Base-by-base conservation (phyloP, 2,797 vertebrate genomes). In the Neomorphus geoffroyi region DNA sequence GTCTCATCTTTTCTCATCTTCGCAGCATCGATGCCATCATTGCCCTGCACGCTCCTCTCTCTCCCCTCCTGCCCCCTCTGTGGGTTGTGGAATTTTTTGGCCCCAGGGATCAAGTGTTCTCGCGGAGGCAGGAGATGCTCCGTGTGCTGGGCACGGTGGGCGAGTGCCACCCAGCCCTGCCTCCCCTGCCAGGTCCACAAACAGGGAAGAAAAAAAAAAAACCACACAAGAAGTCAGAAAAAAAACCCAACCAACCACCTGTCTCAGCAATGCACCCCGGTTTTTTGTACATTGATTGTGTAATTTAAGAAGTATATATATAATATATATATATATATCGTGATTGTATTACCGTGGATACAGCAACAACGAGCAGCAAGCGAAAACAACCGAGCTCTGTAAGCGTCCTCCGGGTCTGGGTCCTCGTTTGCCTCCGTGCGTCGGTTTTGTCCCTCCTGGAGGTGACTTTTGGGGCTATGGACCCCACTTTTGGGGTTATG, bases 281-380 rank as follows among this genome's bases (percentile, higher is more conserved):
- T 98, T 98, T 91, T 96, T 97, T 98, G 97, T 98, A 98, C 95
- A 97, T 97, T 80, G 94, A 96, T 95, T 95, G 97, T 98, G 98
- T 98, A 98, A 98, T 98, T 98, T 98, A 98, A 96, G 96, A 98
- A 93, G 96, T 97, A 96, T 98, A 97, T 98, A 98, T 97, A 98
- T 97, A 97, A 96, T 94, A 94, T 93, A 97, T 97, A 95, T 97
- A 95, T 97, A 91, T 97, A 9, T 97, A 51, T 96, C 75, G 97
- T 98, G 97, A 98, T 93, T 96, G 97, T 96, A 96, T 95, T 80
- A 87, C 94, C 78, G 92, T 97, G 95, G 90, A 97, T 97, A 96
- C 94, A 93, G 95, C 92, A 97, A 96, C 90, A 90, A 96, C 67
- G 87, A 96, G 89, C 96, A 96, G 94, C 96, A 96, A 96, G 81